These are phyloP conservation scores for Plotosus lineatus DNA, from an alignment of 2,113 vertebrate genomes.

Conservation along the genomic window DNA sequence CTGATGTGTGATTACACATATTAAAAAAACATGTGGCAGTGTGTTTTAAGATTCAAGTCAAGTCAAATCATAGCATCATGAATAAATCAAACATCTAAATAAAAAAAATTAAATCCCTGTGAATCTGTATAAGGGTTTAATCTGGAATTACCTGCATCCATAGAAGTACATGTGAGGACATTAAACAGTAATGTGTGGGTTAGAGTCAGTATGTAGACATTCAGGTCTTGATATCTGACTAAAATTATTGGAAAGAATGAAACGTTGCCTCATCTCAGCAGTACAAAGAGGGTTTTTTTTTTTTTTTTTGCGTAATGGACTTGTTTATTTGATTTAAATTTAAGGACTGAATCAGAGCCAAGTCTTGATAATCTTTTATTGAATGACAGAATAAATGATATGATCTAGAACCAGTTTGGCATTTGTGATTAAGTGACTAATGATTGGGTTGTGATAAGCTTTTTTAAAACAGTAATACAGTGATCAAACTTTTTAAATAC, in stretches of 20 bases:
- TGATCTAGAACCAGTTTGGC: constrained; percentile 5
- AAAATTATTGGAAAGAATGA: constrained; percentile 6
- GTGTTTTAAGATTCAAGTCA: not conserved
- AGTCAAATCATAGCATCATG: not conserved
- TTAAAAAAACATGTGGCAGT: not conserved
- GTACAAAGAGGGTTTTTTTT: not conserved
- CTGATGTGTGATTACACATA: not conserved
- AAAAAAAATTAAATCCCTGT: not conserved
- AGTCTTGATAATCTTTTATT: not conserved
- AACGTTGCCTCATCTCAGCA: constrained; percentile 1
- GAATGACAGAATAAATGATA: not conserved
- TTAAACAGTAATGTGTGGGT: not conserved
- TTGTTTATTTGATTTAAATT: not conserved
- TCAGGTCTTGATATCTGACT: constrained; percentile 23
- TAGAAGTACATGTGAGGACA: not conserved
- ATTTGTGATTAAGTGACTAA: constrained; percentile 6
- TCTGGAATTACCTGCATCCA: not conserved
- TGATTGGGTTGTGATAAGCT: not conserved
- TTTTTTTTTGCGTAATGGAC: not conserved
- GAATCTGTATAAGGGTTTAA: not conserved
- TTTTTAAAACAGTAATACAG: not conserved
- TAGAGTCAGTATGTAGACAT: constrained; percentile 2
- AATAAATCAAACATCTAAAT: not conserved
- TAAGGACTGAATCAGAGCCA: constrained; percentile 1
- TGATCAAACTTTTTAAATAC: not conserved